Evolutionary conservation across 2,797 vertebrate species (phyloP).

Genomic region (Helarctos malayanus): DNA sequence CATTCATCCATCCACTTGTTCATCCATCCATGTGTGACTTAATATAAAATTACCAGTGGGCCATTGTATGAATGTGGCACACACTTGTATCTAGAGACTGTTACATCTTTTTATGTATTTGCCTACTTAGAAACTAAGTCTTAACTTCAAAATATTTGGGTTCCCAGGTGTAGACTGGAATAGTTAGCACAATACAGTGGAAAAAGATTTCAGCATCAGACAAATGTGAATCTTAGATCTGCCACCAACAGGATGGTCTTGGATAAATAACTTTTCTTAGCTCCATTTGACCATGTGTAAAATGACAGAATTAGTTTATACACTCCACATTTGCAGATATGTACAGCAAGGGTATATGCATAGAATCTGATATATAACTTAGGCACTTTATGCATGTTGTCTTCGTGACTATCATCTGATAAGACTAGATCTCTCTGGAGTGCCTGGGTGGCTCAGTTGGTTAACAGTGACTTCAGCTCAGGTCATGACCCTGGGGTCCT

Average conservation of each 20-base stretch:
- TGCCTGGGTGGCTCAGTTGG: neutral
- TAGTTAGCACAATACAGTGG: neutral
- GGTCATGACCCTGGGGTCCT: neutral
- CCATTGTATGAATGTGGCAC: neutral
- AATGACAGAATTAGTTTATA: neutral
- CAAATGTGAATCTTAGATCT: slow-evolving; percentile 10
- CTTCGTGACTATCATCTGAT: neutral
- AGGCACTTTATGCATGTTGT: neutral
- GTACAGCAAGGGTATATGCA: neutral
- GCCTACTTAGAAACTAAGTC: neutral
- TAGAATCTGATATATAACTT: neutral
- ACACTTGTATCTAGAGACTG: neutral
- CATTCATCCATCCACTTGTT: neutral
- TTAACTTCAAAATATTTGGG: slow-evolving; percentile 21
- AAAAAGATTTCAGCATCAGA: neutral
- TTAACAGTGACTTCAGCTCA: neutral
- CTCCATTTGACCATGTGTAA: neutral
- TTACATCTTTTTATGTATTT: neutral
- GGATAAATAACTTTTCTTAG: neutral
- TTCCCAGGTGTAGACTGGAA: neutral
- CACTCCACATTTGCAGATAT: neutral
- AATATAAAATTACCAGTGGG: neutral
- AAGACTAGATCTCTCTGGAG: neutral
- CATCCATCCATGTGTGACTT: neutral
- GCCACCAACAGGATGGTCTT: neutral